Percentiles rank a stretch among this genome's conserved stretches.
Conservation (phyloP, 2,113 vertebrate species). For the Mellivora capensis region DNA sequence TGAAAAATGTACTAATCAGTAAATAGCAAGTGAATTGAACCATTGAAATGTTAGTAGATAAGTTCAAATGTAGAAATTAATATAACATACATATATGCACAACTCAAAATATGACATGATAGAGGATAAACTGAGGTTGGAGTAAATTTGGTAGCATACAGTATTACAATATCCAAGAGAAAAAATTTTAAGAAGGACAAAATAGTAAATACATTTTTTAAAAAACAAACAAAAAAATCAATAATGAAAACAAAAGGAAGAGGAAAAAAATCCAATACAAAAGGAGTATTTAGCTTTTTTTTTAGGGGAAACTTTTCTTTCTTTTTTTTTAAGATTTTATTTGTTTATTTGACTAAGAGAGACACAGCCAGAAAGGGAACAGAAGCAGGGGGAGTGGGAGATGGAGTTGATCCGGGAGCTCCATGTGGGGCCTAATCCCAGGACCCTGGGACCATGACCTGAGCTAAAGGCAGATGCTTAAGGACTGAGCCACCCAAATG, state of each 20-base stretch:
- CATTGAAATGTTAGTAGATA: not conserved
- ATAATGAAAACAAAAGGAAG: not conserved
- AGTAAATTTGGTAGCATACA: not conserved
- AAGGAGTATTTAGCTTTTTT: not conserved
- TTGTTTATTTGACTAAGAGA: no score
- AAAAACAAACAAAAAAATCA: not conserved
- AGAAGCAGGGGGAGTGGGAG: no score
- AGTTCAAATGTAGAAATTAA: not conserved
- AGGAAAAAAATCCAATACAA: not conserved
- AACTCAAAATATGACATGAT: not conserved
- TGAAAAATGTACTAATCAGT: not conserved
- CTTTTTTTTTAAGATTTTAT: no score
- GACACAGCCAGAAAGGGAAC: no score
- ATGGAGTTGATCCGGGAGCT: no score
- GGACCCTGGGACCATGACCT: no score
- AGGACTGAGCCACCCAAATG: no score
- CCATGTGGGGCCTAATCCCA: no score
- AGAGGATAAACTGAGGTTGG: not conserved
- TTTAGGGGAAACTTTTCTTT: no score
- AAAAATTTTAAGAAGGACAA: not conserved
- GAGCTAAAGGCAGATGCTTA: no score
- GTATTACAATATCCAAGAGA: not conserved
- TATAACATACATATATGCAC: not conserved
- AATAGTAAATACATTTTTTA: not conserved
- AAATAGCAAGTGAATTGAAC: not conserved